A percentile compares a stretch with the other conserved stretches of the same genome.
phyloP scores from a whole-genome alignment of 2,888 invertebrate species.

The Acleris literana region DNA sequence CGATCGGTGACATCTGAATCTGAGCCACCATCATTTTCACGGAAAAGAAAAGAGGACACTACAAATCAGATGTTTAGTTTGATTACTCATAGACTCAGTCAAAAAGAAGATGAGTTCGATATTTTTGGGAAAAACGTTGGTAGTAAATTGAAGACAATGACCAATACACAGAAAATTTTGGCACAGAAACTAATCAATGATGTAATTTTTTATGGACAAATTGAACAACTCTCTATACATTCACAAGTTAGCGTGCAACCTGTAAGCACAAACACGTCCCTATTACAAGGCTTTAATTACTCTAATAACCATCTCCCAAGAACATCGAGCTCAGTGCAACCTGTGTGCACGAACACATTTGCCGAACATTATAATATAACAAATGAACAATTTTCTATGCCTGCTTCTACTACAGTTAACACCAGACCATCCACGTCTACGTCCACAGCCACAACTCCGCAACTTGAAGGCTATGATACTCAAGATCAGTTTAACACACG shows the following conservation, averaged over 20 bases:
- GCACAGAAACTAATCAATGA: slow-evolving; percentile 39
- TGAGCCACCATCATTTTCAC: slow-evolving; percentile 22
- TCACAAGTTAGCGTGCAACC: slow-evolving; percentile 7
- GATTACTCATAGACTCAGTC: slow-evolving; percentile 1
- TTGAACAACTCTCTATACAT: slow-evolving; percentile 27
- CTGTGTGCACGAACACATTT: slow-evolving; percentile 2
- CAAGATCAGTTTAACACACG: slow-evolving; percentile 4
- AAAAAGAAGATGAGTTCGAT: slow-evolving; percentile 27
- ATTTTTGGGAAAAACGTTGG: slow-evolving; percentile 37
- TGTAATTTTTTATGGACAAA: slow-evolving; percentile 25
- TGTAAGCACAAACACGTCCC: slow-evolving; percentile 1
- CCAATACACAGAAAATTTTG: slow-evolving; percentile 35
- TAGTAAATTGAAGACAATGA: slow-evolving; percentile 36
- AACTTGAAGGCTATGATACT: slow-evolving; percentile 8
- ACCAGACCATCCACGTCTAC: slow-evolving; percentile 13
- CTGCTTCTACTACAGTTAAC: neutral
- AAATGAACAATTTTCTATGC: slow-evolving; percentile 2
- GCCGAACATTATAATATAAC: slow-evolving; percentile 2
- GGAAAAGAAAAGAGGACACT: slow-evolving; percentile 33
- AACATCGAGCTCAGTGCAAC: slow-evolving; percentile 2
- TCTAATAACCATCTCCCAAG: slow-evolving; percentile 2
- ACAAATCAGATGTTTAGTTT: slow-evolving; percentile 17
- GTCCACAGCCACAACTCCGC: slow-evolving; percentile 12
- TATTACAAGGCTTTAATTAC: slow-evolving; percentile 2
- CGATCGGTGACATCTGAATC: slow-evolving; percentile 15